Evolutionary conservation across 2,113 vertebrate species (phyloP).

Genomic region (Mionectes macconnelli): DNA sequence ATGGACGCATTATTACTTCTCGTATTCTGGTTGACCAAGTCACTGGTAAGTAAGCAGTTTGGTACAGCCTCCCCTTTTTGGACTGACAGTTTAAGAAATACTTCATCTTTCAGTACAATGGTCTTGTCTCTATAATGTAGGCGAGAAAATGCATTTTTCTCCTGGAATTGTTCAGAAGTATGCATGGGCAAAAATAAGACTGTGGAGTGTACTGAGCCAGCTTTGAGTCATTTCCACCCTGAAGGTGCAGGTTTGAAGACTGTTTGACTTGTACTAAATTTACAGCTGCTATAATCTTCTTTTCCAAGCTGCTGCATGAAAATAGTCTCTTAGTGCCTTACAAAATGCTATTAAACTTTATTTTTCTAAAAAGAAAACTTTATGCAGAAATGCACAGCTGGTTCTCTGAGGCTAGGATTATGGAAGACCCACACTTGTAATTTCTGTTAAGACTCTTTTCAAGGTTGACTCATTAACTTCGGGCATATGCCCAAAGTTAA

Average conservation of each 20-base stretch:
- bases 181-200: slow-evolving; percentile 80
- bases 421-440: background rate
- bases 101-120: background rate
- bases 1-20: slow-evolving; percentile 98
- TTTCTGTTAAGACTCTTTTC: slow-evolving; percentile 41
- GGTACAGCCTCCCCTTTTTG: background rate
- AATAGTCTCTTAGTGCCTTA: slow-evolving; percentile 48
- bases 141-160: slow-evolving; percentile 79
- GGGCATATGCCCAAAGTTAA: background rate
- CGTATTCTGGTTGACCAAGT: slow-evolving; percentile 97
- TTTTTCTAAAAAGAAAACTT: slow-evolving; percentile 34
- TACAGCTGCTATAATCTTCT: slow-evolving; percentile 76
- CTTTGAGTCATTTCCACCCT: slow-evolving; percentile 75
- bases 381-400: slow-evolving; percentile 16
- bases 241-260: slow-evolving; percentile 76
- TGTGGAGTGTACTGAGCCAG: slow-evolving; percentile 60
- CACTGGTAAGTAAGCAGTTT: slow-evolving; percentile 86
- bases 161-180: slow-evolving; percentile 81
- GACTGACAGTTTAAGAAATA: slow-evolving; percentile 32
- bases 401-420: slow-evolving; percentile 42
- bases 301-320: slow-evolving; percentile 69
- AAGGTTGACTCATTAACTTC: background rate
- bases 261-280: slow-evolving; percentile 81
- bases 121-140: slow-evolving; percentile 61
- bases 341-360: slow-evolving; percentile 69